Evolutionary conservation across 2,797 vertebrate genomes (phyloP), one percentile per base, ranked within the genome.

Genomic region (Oryzias dopingdopingensis): DNA sequence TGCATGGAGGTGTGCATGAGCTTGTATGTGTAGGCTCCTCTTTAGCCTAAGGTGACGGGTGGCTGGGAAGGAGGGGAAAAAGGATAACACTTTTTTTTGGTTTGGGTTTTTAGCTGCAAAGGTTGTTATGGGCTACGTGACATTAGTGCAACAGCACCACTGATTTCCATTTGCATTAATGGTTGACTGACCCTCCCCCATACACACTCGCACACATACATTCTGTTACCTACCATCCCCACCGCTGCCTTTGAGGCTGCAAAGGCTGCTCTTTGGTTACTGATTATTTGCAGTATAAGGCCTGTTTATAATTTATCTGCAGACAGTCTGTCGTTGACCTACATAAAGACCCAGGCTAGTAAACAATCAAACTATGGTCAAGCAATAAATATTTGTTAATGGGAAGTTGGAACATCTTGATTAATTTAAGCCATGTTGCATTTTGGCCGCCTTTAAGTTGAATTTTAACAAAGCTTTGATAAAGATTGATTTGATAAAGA

Each of bases 31-130:
- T 63, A 37, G 32, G 32, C 32, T 37, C 68, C 18, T 47, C 56
- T 56, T 69, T 49, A 70, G 57, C 67, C 45, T 2, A 6, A 55
- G 65, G 59, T 76, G 69, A 83, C 57, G 70, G 48, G 77, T 77
- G 72, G 52, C 80, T 76, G 32, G 7, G 75, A 68, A 70, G 51
- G 67, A 46, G 69, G 74, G 62, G 42, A 62, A 56, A 20, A 67
- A 67, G 42, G 61, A 86, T 65, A 84, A n/a, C 22, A 49, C 63
- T 75, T 66, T 61, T 49, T 75, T 75, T 70, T 55, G 58, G 68
- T 79, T 81, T 74, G 69, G 79, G 83, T 82, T 88, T 88, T 87
- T 76, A 72, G 77, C 85, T 82, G 71, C 77, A 76, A 64, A 72
- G 80, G 59, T 54, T 78, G 59, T 85, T 79, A 70, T 81, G 62